These are phyloP conservation scores for Megaptera novaeangliae DNA, from an alignment of 2,113 vertebrate species.

Conservation along the genomic window DNA sequence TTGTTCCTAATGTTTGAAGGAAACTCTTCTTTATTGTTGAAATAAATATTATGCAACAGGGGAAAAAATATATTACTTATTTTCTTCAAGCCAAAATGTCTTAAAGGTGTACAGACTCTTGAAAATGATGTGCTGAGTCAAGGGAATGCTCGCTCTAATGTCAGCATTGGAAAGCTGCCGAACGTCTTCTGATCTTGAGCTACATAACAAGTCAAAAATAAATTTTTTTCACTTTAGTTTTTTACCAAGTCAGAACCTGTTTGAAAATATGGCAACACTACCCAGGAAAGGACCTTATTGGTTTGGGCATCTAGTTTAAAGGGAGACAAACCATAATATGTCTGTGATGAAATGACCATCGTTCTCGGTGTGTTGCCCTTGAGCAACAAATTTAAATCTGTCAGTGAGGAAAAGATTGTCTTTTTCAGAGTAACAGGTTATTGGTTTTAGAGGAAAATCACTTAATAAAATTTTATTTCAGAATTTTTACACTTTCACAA, in stretches of 20 bases:
- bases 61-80: not conserved
- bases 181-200: slow-evolving; percentile 69
- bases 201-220: slow-evolving; percentile 62
- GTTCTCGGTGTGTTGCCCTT: slow-evolving; percentile 46
- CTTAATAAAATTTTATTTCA: not conserved
- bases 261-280: slow-evolving; percentile 55
- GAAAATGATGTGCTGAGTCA: not conserved
- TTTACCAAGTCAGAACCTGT: slow-evolving; percentile 67
- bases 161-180: slow-evolving; percentile 46
- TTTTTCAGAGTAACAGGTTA: slow-evolving; percentile 51
- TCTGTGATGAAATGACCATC: slow-evolving; percentile 67
- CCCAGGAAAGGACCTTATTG: slow-evolving; percentile 57
- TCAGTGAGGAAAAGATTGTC: slow-evolving; percentile 37
- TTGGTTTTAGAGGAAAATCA: slow-evolving; percentile 12
- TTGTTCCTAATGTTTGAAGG: not conserved
- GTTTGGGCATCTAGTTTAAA: slow-evolving; percentile 68
- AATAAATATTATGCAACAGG: not conserved
- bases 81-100: not conserved
- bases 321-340: slow-evolving; percentile 41
- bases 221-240: slow-evolving; percentile 70
- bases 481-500: not conserved
- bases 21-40: not conserved
- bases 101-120: accelerated
- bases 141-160: not conserved
- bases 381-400: slow-evolving; percentile 73